These are phyloP conservation scores for Xyrauchen texanus DNA, from an alignment of 2,113 vertebrate genomes.

Conservation along the genomic window DNA sequence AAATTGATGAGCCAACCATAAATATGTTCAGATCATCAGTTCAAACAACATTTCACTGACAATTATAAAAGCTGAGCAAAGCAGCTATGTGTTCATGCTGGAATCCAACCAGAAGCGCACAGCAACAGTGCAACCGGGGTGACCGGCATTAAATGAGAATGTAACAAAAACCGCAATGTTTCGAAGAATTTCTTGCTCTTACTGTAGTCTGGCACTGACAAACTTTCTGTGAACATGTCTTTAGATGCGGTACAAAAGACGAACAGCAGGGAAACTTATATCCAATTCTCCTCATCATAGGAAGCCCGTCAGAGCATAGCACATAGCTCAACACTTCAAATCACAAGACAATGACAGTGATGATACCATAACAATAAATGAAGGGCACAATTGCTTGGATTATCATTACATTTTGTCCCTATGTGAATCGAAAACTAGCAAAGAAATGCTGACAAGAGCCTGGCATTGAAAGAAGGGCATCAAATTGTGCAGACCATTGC, in stretches of 20 bases:
- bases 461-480: slow-evolving; percentile 47
- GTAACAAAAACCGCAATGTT: neutral
- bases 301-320: neutral
- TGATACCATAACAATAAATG: slow-evolving; percentile 65
- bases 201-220: neutral
- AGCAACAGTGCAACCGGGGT: neutral
- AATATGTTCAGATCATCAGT: slow-evolving; percentile 33
- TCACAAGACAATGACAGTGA: slow-evolving; percentile 66
- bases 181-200: neutral
- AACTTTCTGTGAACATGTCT: slow-evolving; percentile 12
- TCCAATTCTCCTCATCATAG: slow-evolving; percentile 31
- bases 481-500: slow-evolving; percentile 55
- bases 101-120: neutral
- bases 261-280: too few species aligned
- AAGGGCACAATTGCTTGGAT: slow-evolving; percentile 60
- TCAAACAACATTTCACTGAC: slow-evolving; percentile 18
- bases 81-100: neutral
- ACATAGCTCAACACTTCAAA: slow-evolving; percentile 18
- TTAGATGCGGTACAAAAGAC: slow-evolving; percentile 32
- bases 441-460: slow-evolving; percentile 47
- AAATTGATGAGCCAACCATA: slow-evolving; percentile 31
- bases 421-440: slow-evolving; percentile 46
- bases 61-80: slow-evolving; percentile 4
- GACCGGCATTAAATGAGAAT: slow-evolving; percentile 15
- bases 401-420: slow-evolving; percentile 56